phyloP scores from a whole-genome alignment of 2,113 vertebrate genomes.

The Xiphophorus couchianus region DNA sequence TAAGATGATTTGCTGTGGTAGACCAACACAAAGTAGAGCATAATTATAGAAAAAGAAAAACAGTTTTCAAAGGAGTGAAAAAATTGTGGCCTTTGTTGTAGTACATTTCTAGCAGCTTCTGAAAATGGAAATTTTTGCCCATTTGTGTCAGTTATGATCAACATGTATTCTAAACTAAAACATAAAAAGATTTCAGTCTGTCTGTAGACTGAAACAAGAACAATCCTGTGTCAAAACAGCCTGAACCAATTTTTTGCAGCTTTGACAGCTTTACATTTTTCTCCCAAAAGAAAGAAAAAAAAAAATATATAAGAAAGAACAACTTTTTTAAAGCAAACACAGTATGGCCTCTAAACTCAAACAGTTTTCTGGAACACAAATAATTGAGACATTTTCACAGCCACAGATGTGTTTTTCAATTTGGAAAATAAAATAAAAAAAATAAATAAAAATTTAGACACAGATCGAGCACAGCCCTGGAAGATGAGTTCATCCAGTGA shows the following conservation, averaged over 20 bases:
- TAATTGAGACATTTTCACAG: slow-evolving; percentile 1
- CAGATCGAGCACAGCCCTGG: slow-evolving; percentile 10
- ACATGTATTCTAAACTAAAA: neutral
- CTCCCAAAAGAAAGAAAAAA: neutral
- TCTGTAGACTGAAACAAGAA: neutral
- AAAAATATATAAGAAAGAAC: neutral
- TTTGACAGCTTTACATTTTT: neutral
- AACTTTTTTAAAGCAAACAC: no score
- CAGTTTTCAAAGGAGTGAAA: neutral
- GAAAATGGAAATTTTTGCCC: neutral
- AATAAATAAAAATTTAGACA: neutral
- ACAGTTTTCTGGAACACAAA: neutral
- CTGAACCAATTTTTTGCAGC: neutral
- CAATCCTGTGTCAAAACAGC: no score
- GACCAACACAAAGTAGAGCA: neutral
- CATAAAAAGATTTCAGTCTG: no score
- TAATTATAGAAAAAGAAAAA: neutral
- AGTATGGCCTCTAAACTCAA: neutral
- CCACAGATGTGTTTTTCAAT: neutral
- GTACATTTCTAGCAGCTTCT: neutral
- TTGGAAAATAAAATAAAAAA: neutral
- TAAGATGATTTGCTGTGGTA: neutral
- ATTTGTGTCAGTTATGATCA: neutral
- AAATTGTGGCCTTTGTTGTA: neutral
- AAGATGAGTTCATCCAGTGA: slow-evolving; percentile 30